phyloP scores from a whole-genome alignment of 2,797 vertebrate genomes.

The Atherinosoma microstoma region DNA sequence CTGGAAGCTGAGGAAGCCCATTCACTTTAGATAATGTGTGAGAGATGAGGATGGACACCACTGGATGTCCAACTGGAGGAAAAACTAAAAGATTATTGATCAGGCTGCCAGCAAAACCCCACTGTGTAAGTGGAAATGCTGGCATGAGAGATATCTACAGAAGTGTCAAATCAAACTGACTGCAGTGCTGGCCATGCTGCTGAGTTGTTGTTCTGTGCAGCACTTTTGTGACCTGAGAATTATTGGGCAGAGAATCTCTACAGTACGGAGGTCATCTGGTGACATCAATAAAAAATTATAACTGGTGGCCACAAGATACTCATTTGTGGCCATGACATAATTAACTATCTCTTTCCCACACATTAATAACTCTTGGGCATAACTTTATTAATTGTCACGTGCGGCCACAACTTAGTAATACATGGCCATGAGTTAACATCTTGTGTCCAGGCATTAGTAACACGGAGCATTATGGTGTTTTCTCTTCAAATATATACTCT shows the following conservation, averaged over 20 bases:
- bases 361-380: too few species aligned
- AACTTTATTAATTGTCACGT: too few species aligned
- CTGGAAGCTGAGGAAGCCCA: constrained; percentile 4
- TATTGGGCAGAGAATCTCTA: background rate
- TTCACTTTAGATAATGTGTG: constrained; percentile 42
- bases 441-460: too few species aligned
- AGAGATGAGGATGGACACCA: constrained; percentile 11
- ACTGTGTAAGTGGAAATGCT: constrained; percentile 2
- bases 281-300: too few species aligned
- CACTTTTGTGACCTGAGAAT: constrained; percentile 15
- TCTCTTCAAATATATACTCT: too few species aligned
- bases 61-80: constrained; percentile 26
- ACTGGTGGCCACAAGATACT: too few species aligned
- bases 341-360: too few species aligned
- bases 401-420: too few species aligned
- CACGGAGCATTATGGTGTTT: too few species aligned
- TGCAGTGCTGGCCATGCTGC: background rate
- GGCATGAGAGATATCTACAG: constrained; percentile 6
- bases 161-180: constrained; percentile 4
- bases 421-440: too few species aligned
- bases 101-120: constrained; percentile 17
- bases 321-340: too few species aligned
- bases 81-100: constrained; percentile 37
- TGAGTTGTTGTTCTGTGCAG: constrained; percentile 7
- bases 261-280: too few species aligned